Evolutionary conservation across 1,140 invertebrate genomes (phyloP).

Genomic region (Cyclargus thomasi): DNA sequence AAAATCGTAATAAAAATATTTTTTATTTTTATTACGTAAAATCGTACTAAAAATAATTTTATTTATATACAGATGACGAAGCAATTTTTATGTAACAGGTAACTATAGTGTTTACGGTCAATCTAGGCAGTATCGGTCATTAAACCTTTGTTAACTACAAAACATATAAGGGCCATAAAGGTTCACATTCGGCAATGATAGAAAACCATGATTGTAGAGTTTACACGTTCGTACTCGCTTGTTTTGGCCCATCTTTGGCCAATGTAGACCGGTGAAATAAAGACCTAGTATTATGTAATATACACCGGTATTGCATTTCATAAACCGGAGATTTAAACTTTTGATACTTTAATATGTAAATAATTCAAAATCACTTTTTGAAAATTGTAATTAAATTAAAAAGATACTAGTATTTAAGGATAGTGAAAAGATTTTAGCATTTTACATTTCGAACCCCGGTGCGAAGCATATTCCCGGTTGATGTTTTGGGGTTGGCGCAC

Average conservation of each 20-base stretch:
- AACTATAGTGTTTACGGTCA: too few species aligned
- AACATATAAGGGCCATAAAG: too few species aligned
- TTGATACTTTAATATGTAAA: neutral
- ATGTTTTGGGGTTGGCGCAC: conserved; percentile 30
- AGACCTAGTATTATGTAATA: too few species aligned
- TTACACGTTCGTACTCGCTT: too few species aligned
- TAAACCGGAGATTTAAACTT: neutral
- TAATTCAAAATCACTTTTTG: neutral
- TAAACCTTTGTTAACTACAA: too few species aligned
- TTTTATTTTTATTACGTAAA: too few species aligned
- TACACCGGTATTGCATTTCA: neutral
- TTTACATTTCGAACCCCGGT: conserved; percentile 19
- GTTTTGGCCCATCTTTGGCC: neutral
- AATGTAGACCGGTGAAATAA: neutral
- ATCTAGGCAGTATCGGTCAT: too few species aligned
- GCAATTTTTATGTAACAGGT: too few species aligned
- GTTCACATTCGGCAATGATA: too few species aligned
- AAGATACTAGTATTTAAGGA: neutral
- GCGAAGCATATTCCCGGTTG: conserved; percentile 16
- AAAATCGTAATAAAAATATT: neutral
- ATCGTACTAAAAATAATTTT: too few species aligned
- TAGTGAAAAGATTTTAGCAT: neutral
- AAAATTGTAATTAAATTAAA: neutral
- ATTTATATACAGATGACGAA: too few species aligned
- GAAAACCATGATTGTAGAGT: too few species aligned